phyloP scores from a whole-genome alignment of 2,888 invertebrate genomes.

The Oligia strigilis region DNA sequence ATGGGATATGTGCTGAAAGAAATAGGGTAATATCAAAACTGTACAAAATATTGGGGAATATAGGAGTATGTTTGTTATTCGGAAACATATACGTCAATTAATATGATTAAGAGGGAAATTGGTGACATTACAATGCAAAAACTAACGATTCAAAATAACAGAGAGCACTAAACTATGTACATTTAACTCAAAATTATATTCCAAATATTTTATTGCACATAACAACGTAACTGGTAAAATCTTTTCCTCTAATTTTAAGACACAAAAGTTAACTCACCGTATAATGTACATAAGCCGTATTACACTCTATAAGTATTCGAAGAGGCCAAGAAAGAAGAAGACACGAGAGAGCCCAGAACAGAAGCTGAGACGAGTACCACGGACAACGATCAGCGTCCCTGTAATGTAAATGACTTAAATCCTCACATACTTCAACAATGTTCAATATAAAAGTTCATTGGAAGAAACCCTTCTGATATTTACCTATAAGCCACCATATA shows the following conservation, averaged over 20 bases:
- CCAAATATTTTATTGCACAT: background rate
- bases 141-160: background rate
- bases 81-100: background rate
- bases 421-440: slow-evolving; percentile 39
- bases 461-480: slow-evolving; percentile 47
- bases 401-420: slow-evolving; percentile 67
- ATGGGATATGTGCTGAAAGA: background rate
- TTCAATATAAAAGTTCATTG: background rate
- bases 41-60: background rate
- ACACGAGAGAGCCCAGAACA: slow-evolving; percentile 94
- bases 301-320: slow-evolving; percentile 94
- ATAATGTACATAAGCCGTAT: slow-evolving; percentile 95
- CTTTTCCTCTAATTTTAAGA: background rate
- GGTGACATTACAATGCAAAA: too few relatives aligned
- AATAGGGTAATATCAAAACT: background rate
- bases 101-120: background rate
- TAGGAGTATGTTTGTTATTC: background rate
- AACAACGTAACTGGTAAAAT: background rate
- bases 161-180: background rate
- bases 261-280: slow-evolving; percentile 88
- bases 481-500: slow-evolving; percentile 90
- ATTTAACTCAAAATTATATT: background rate
- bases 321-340: slow-evolving; percentile 96
- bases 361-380: slow-evolving; percentile 92
- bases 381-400: slow-evolving; percentile 90